Conservation (phyloP, 2,797 vertebrate species). For the Fistularia commersonii region DNA sequence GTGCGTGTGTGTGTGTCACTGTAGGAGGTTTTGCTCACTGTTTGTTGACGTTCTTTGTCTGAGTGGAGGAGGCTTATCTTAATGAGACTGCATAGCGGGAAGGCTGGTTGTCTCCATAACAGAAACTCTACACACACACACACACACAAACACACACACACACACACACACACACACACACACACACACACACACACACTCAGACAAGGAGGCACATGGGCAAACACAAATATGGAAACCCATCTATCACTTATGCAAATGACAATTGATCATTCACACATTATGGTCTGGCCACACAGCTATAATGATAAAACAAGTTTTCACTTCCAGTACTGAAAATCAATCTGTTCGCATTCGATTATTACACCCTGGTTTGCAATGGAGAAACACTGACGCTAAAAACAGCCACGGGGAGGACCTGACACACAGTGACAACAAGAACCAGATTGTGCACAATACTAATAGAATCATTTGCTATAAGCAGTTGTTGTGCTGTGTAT, state of each 20-base stretch:
- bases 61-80: conserved; percentile 49
- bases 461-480: too few species aligned
- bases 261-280: not conserved
- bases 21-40: conserved; percentile 18
- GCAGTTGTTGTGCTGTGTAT: too few species aligned
- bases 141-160: not conserved
- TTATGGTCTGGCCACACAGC: conserved; percentile 8
- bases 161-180: conserved; percentile 5
- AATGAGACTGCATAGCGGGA: conserved; percentile 37
- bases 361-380: not conserved
- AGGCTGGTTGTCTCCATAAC: conserved; percentile 22
- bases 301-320: conserved; percentile 6
- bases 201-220: not conserved
- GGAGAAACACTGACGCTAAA: not conserved
- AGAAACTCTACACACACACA: not conserved
- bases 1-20: conserved; percentile 3
- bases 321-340: conserved; percentile 11
- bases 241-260: not conserved
- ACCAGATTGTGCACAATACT: too few species aligned
- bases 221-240: conserved; percentile 7
- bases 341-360: not conserved
- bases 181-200: not conserved
- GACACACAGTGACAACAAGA: too few species aligned
- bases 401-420: not conserved
- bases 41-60: conserved; percentile 42